phyloP scores from a whole-genome alignment of 2,888 invertebrate genomes.

The Strigamia maritima region DNA sequence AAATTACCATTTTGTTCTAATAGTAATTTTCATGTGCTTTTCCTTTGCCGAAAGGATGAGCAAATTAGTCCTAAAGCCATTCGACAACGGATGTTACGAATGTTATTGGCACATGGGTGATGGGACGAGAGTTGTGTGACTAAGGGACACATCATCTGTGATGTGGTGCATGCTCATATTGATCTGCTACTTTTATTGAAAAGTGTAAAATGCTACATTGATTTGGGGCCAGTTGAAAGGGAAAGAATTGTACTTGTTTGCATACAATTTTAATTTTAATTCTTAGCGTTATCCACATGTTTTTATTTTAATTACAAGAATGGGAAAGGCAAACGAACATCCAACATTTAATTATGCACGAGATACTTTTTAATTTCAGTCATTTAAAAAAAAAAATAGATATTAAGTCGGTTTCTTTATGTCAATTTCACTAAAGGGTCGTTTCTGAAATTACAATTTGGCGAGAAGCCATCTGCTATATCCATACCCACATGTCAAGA shows the following conservation, averaged over 20 bases:
- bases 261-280: not conserved
- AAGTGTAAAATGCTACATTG: not conserved
- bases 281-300: not conserved
- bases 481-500: not conserved
- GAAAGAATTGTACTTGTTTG: not conserved
- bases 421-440: slow-evolving; percentile 6
- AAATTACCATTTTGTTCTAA: not conserved
- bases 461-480: slow-evolving; percentile 15
- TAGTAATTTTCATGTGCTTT: not conserved
- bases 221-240: not conserved
- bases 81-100: slow-evolving; percentile 13
- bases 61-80: slow-evolving; percentile 20
- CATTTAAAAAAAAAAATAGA: not conserved
- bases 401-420: not conserved
- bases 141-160: slow-evolving; percentile 16
- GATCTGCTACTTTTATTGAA: not conserved
- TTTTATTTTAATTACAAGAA: not conserved
- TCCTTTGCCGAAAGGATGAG: not conserved
- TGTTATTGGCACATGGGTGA: slow-evolving; percentile 16
- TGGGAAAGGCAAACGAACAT: not conserved
- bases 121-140: slow-evolving; percentile 9
- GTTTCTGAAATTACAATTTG: slow-evolving; percentile 20
- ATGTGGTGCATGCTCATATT: slow-evolving; percentile 6
- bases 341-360: not conserved
- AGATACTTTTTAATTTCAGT: slow-evolving; percentile 3